Evolutionary conservation across 2,113 vertebrate genomes (phyloP).

Genomic region (Hippocampus guttulatus): DNA sequence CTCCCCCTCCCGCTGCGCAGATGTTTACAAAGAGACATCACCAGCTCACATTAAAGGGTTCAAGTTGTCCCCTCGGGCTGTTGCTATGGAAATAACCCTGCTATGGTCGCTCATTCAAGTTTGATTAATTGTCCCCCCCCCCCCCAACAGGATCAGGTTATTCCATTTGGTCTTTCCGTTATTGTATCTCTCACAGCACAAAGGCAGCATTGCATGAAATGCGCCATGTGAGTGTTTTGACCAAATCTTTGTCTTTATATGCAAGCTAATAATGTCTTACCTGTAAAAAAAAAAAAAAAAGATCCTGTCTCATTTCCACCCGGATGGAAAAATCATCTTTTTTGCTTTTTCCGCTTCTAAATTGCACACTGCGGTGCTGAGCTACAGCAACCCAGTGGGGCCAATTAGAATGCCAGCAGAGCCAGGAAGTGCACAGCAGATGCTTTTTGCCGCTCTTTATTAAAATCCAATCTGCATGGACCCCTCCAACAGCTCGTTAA

Average conservation of each 20-base stretch:
- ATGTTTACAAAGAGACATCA: conserved; percentile 75
- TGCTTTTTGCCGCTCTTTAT: conserved; percentile 76
- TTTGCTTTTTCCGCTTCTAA: conserved; percentile 40
- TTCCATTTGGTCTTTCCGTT: conserved; percentile 29
- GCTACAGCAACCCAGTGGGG: conserved; percentile 70
- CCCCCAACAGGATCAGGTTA: conserved; percentile 27
- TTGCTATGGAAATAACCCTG: conserved; percentile 76
- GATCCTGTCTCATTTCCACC: conserved; percentile 45
- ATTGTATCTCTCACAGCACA: conserved; percentile 4
- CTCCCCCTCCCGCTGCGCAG: conserved; percentile 55
- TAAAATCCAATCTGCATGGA: conserved; percentile 71
- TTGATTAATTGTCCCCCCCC: conserved; percentile 66
- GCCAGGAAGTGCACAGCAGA: conserved; percentile 66
- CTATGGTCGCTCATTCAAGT: conserved; percentile 69
- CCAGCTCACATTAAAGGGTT: conserved; percentile 70
- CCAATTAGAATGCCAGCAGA: conserved; percentile 72
- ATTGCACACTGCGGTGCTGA: conserved; percentile 48
- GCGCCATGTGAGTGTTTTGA: neutral
- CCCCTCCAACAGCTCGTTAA: conserved; percentile 71
- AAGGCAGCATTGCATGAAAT: neutral
- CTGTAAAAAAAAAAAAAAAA: conserved; percentile 18
- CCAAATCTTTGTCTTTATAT: conserved; percentile 19
- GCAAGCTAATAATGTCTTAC: conserved; percentile 26
- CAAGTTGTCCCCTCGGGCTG: conserved; percentile 70
- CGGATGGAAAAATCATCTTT: conserved; percentile 43